Evolutionary conservation across 2,888 invertebrate genomes (phyloP).

Genomic region (Atrina japonica): DNA sequence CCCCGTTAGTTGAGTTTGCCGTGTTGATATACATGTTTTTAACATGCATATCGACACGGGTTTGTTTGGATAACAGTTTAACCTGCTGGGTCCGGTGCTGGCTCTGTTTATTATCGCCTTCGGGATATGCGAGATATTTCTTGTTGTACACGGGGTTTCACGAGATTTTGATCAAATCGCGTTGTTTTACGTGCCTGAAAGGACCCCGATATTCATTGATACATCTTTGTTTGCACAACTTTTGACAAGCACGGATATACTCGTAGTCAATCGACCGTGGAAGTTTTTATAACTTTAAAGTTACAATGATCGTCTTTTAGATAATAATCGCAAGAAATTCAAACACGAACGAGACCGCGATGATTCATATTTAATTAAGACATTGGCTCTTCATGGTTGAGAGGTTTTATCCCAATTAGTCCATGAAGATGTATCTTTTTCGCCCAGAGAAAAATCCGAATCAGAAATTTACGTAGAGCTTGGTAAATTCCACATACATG

Average conservation of each 20-base stretch:
- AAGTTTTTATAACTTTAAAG: slow-evolving; percentile 26
- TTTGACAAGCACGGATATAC: slow-evolving; percentile 16
- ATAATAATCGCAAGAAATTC: slow-evolving; percentile 8
- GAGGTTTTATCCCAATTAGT: not conserved
- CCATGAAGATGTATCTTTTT: slow-evolving; percentile 21
- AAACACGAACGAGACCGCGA: slow-evolving; percentile 8
- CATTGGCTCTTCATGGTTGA: slow-evolving; percentile 13
- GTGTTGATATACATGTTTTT: not conserved
- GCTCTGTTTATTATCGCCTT: slow-evolving; percentile 12
- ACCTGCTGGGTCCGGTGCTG: slow-evolving; percentile 3
- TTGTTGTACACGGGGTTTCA: slow-evolving; percentile 25
- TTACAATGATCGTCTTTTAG: slow-evolving; percentile 19
- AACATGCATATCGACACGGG: not conserved
- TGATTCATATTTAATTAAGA: slow-evolving; percentile 32
- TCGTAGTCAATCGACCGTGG: not conserved
- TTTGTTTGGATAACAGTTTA: slow-evolving; percentile 13
- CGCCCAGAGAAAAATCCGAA: slow-evolving; percentile 22
- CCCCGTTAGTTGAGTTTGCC: too few relatives aligned
- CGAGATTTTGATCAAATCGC: slow-evolving; percentile 32
- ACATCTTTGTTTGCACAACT: slow-evolving; percentile 15
- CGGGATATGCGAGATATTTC: slow-evolving; percentile 19
- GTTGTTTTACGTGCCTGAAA: slow-evolving; percentile 15
- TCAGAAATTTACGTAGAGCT: slow-evolving; percentile 5
- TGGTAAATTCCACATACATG: too few relatives aligned
- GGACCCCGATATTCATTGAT: slow-evolving; percentile 5